Evolutionary conservation across 2,888 invertebrate genomes (phyloP), one percentile per base, ranked within the genome.

Genomic region (Unio pictorum): DNA sequence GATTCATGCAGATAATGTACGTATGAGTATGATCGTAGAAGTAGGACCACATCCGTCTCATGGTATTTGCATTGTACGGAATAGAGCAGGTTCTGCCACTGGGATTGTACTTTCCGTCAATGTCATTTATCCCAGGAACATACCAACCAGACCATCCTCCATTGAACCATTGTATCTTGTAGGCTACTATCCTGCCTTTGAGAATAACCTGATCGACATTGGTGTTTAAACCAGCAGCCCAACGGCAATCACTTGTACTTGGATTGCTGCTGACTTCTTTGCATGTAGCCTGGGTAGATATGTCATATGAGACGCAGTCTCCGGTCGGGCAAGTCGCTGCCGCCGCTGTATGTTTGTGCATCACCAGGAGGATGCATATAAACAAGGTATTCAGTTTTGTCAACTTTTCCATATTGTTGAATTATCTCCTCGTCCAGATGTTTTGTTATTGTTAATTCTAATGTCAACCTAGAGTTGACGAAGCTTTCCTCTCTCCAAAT

Each of bases 11-110:
- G 56, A 75, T 61, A 28, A 75, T 75, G 56, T 59, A 72, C 34
- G 62, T 68, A 57, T 75, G 75, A 5, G 55, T 71, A 45, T 75
- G 75, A 34, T 75, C 75, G 55, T 70, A 70, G 62, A 75, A 75
- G 11, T 55, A 64, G 17, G 65, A 61, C 69, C 69, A 72, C 65
- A 56, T 58, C 28, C 75, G 55, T 55, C 70, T 57, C 60, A 75
- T 55, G 7, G 67, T 56, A 20, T 72, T 72, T 55, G 20, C 45
- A 3, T 26, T 55, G 26, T 60, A 65, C 1, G 61, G 61, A 17
- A 66, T 54, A 4, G 45, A 26, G 15, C 57, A 61, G 7, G 4
- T 11, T 23, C 11, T 18, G 1, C 30, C 18, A 7, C 18, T 1
- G 3, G 18, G 45, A 56, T 75, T 72, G 57, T 70, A 66, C 45